Conservation (phyloP, 2,113 vertebrate genomes). For the Psephotus haematonotus region DNA sequence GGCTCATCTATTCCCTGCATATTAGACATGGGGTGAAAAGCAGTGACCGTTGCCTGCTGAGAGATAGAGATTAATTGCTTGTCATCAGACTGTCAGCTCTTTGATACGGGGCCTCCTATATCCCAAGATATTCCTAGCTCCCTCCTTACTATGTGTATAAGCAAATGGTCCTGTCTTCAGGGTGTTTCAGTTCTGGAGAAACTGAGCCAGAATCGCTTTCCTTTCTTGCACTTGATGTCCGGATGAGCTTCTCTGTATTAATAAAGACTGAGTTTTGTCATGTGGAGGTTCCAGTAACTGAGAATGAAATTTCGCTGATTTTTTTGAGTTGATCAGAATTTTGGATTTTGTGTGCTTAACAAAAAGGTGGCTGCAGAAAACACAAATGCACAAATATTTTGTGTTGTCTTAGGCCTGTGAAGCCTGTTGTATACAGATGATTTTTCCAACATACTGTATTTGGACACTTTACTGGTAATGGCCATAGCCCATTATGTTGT, state of each 20-base stretch:
- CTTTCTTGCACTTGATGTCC: not conserved
- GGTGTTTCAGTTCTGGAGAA: not conserved
- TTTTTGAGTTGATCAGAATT: not conserved
- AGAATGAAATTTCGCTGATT: not conserved
- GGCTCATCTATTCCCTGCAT: not conserved
- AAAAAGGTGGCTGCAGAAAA: not conserved
- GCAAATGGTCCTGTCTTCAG: not conserved
- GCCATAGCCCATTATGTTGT: not conserved
- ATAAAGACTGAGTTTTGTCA: not conserved
- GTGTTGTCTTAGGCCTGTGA: not conserved
- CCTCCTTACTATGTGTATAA: not conserved
- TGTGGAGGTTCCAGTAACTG: not conserved
- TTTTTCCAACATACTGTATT: not conserved
- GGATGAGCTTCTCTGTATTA: not conserved
- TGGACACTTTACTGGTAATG: not conserved
- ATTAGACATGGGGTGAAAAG: rapidly evolving
- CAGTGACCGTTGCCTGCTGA: not conserved
- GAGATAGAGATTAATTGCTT: not conserved
- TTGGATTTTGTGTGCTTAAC: not conserved
- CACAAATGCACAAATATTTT: not conserved
- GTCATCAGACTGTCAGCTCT: not conserved
- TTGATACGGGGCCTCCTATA: not conserved
- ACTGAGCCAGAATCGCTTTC: not conserved
- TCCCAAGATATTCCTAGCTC: not conserved
- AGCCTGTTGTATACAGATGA: not conserved